Conservation (phyloP, 2,797 vertebrate genomes). For the Uromys caudimaculatus region DNA sequence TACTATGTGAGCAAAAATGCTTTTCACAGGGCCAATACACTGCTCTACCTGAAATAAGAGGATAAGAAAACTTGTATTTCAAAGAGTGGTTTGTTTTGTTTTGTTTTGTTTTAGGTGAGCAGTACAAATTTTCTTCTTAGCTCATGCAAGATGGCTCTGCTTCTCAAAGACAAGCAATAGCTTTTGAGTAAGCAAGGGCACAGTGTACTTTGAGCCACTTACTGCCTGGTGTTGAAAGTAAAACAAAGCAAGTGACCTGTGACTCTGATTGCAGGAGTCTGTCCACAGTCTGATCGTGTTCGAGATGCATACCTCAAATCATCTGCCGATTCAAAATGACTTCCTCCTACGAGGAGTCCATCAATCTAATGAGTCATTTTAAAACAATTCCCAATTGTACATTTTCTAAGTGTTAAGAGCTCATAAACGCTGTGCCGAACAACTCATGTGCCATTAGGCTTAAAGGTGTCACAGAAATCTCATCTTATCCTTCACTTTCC, state of each 20-base stretch:
- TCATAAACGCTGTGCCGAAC: slow-evolving; percentile 83
- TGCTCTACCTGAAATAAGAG: neutral
- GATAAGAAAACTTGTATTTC: slow-evolving; percentile 23
- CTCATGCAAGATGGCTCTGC: neutral
- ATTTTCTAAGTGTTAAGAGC: slow-evolving; percentile 83
- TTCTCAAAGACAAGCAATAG: slow-evolving; percentile 24
- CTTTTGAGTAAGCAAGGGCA: slow-evolving; percentile 34
- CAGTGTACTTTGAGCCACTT: slow-evolving; percentile 41
- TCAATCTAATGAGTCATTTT: slow-evolving; percentile 81
- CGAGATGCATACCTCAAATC: neutral
- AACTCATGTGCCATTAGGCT: slow-evolving; percentile 16
- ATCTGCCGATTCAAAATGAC: slow-evolving; percentile 34
- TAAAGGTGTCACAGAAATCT: slow-evolving; percentile 17
- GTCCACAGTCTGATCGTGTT: neutral
- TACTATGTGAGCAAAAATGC: neutral
- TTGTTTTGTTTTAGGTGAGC: slow-evolving; percentile 1
- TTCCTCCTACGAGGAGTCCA: slow-evolving; percentile 53
- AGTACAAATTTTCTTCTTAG: neutral
- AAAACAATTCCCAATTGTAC: slow-evolving; percentile 80
- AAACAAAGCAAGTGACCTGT: neutral
- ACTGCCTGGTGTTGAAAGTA: slow-evolving; percentile 30
- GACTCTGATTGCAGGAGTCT: slow-evolving; percentile 23
- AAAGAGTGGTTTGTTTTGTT: neutral
- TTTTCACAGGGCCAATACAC: neutral
- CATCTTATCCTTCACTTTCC: neutral